Percentiles rank a stretch among this genome's conserved stretches.
Evolutionary conservation across 2,797 vertebrate species (phyloP).

Genomic region (Linurgus olivaceus): DNA sequence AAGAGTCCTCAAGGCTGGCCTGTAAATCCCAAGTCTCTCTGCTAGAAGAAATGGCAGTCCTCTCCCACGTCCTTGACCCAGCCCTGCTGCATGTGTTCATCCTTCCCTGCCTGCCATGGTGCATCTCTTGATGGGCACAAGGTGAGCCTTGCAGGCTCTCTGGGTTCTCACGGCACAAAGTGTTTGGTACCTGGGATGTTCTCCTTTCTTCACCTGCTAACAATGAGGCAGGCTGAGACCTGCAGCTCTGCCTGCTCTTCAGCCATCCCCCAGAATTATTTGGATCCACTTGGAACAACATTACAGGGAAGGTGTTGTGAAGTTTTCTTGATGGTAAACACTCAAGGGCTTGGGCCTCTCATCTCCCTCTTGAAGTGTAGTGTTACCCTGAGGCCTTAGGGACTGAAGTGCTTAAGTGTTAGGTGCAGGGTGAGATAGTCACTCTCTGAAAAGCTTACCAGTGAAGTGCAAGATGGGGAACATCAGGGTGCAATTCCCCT

Average conservation of each 20-base stretch:
- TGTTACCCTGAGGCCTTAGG: background rate
- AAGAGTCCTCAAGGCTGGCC: background rate
- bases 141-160: background rate
- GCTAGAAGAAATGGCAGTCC: background rate
- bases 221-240: background rate
- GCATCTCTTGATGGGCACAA: background rate
- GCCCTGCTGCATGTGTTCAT: background rate
- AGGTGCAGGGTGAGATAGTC: background rate
- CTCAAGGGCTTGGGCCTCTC: background rate
- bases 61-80: background rate
- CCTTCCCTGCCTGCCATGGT: background rate
- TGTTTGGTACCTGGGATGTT: background rate
- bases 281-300: background rate
- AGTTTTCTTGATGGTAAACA: background rate
- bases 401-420: background rate
- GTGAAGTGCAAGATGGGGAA: background rate
- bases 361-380: background rate
- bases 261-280: background rate
- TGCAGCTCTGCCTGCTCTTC: background rate
- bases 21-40: background rate
- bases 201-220: background rate
- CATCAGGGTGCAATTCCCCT: background rate
- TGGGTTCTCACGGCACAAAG: accelerated
- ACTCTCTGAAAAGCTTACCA: background rate
- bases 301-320: background rate